Evolutionary conservation across 2,797 vertebrate species (phyloP).

Genomic region (Tangara arthus): DNA sequence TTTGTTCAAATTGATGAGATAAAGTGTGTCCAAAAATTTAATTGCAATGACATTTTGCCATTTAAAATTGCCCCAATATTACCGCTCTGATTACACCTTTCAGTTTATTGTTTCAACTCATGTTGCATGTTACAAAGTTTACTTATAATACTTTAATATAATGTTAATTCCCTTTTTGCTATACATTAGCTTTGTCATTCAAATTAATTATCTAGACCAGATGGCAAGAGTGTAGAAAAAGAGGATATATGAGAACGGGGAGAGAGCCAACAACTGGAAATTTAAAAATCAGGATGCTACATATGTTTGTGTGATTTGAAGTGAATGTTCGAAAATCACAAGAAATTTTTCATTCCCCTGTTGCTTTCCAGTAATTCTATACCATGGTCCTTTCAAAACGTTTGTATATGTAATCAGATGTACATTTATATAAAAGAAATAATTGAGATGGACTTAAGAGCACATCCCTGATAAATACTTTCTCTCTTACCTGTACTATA

Average conservation of each 20-base stretch:
- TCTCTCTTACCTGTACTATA: constrained; percentile 86
- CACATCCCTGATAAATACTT: constrained; percentile 83
- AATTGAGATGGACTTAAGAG: constrained; percentile 84
- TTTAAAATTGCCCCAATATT: constrained; percentile 55
- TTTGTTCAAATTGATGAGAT: constrained; percentile 60
- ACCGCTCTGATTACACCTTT: constrained; percentile 56
- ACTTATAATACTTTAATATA: constrained; percentile 52
- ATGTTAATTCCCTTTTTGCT: constrained; percentile 62
- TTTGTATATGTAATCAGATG: constrained; percentile 86
- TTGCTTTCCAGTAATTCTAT: constrained; percentile 77
- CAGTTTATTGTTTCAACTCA: constrained; percentile 68
- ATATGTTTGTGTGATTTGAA: constrained; percentile 67
- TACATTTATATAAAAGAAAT: constrained; percentile 82
- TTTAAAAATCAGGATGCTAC: constrained; percentile 43
- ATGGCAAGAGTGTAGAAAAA: constrained; percentile 60
- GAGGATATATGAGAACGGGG: constrained; percentile 8
- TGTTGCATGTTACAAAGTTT: constrained; percentile 74
- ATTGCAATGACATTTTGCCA: constrained; percentile 48
- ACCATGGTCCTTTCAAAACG: constrained; percentile 77
- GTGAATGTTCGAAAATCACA: constrained; percentile 68
- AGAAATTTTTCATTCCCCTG: constrained; percentile 70
- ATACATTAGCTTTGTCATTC: constrained; percentile 57
- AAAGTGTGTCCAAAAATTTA: constrained; percentile 72
- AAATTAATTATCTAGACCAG: constrained; percentile 56
- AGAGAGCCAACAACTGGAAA: constrained; percentile 59